phyloP scores from a whole-genome alignment of 2,888 invertebrate genomes.

The Neoaliturus tenellus region DNA sequence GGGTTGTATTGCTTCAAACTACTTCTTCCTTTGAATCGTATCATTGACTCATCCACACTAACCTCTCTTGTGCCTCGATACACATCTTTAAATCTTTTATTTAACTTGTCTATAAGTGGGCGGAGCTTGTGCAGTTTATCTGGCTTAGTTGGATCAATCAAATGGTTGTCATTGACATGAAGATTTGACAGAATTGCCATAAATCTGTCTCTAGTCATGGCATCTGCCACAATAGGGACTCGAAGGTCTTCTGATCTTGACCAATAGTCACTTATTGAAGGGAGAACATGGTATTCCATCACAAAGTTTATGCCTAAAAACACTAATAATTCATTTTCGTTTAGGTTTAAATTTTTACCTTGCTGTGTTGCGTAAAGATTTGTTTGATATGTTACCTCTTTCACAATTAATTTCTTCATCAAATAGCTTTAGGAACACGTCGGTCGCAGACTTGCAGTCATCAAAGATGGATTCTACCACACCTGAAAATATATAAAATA shows the following conservation, averaged over 20 bases:
- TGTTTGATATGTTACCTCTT: conserved; percentile 33
- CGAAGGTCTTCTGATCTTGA: conserved; percentile 36
- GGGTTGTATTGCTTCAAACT: conserved; percentile 59
- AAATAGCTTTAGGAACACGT: not conserved
- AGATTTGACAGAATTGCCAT: conserved; percentile 33
- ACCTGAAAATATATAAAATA: conserved; percentile 36
- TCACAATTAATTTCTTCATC: conserved; percentile 36
- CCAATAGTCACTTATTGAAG: conserved; percentile 48
- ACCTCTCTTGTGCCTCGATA: conserved; percentile 44
- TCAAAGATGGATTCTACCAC: conserved; percentile 10
- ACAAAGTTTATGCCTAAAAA: conserved; percentile 56
- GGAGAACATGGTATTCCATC: conserved; percentile 51
- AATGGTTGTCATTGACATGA: conserved; percentile 50
- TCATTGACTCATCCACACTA: conserved; percentile 60
- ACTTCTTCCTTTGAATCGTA: conserved; percentile 54
- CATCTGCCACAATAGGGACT: not conserved
- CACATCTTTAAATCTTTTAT: conserved; percentile 40
- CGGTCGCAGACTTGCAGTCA: conserved; percentile 32
- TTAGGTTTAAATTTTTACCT: conserved; percentile 35
- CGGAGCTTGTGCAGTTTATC: conserved; percentile 44
- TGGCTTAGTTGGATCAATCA: not conserved
- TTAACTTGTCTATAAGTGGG: conserved; percentile 37
- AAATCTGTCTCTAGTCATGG: conserved; percentile 52
- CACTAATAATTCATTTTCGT: conserved; percentile 47
- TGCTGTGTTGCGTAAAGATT: conserved; percentile 48